Base-by-base conservation (phyloP, 2,797 vertebrate species). In the Sparus aurata region DNA sequence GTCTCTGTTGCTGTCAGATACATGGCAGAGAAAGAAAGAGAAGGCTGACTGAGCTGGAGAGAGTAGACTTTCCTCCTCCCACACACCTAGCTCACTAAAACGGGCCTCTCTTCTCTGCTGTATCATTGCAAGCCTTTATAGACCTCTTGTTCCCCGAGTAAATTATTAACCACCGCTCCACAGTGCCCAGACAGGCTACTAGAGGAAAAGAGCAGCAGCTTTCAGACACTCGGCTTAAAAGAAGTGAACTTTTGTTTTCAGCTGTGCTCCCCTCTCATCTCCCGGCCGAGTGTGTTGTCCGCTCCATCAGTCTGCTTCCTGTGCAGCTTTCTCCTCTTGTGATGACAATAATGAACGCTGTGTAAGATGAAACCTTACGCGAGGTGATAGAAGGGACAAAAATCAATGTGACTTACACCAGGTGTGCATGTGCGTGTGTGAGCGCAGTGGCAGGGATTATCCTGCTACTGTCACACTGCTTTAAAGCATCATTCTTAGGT, bases 81-180 rank as follows among this genome's bases (percentile, higher is more conserved):
- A 90, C 90, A 83, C 85, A 87, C 69, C 85, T 77, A 57, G 34
- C 77, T 78, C 79, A 80, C 80, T 85, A 81, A 86, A 80, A 86
- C 60, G 15, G 78, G 61, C 78, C 50, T 47, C 62, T 58, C 74
- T 66, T 59, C 82, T 65, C 77, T 69, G 69, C 82, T 71, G 72
- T 87, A 89, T 92, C 89, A 86, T 65, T 73, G 79, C 77, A 16
- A 79, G 85, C 85, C 74, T 87, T 89, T 73, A 85, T 90, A 87
- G 88, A 90, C 85, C 89, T 91, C 89, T 89, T 81, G 87, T 89
- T 93, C 87, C 82, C 79, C 52, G 68, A 86, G 86, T 92, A 91
- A 93, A 93, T 94, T 89, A 93, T 93, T 93, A 89, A 91, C 84
- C 22, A 78, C 27, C 34, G 23, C 84, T 86, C 77, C 69, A 73